These are phyloP conservation scores for Pantherophis vulpinus DNA, from an alignment of 2,797 vertebrate genomes.

Conservation along the genomic window DNA sequence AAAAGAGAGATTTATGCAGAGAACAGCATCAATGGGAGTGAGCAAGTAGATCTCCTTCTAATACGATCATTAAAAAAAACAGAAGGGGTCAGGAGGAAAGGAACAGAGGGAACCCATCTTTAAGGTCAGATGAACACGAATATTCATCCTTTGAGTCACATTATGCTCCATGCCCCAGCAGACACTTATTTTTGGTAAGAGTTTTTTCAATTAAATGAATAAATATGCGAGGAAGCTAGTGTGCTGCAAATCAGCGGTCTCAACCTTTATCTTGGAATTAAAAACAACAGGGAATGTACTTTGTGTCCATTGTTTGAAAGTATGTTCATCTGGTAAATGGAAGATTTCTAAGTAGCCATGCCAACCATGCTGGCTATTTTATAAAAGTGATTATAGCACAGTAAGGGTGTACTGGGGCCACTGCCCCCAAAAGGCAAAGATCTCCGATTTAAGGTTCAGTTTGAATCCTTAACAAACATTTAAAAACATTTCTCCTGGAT, in stretches of 20 bases:
- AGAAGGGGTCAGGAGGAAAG: neutral
- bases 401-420: neutral
- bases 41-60: neutral
- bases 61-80: neutral
- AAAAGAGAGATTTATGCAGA: neutral
- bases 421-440: neutral
- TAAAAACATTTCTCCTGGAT: neutral
- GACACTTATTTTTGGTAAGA: neutral
- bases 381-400: neutral
- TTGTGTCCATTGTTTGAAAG: neutral
- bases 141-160: neutral
- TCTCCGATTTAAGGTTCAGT: neutral
- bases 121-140: neutral
- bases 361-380: neutral
- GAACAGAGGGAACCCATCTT: neutral
- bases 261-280: neutral
- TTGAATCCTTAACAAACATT: neutral
- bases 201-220: neutral
- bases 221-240: neutral
- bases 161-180: neutral
- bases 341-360: neutral
- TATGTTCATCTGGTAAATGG: neutral
- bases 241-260: neutral
- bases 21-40: neutral
- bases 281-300: neutral